Conservation (phyloP, 1,140 invertebrate genomes). For the Onthophagus taurus region DNA sequence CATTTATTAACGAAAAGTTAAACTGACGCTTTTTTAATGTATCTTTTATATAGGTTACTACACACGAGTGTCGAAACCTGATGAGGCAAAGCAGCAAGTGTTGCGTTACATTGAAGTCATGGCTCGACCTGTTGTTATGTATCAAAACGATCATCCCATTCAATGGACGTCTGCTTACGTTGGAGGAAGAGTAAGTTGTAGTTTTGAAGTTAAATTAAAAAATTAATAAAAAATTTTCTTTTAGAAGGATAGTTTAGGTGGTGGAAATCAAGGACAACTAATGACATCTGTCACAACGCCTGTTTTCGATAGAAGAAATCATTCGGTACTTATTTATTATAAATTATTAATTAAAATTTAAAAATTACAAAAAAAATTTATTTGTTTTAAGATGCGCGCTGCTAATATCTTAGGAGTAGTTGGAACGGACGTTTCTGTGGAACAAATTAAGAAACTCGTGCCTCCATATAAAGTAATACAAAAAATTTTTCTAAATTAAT, state of each 20-base stretch:
- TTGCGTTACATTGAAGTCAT: slow-evolving; percentile 86
- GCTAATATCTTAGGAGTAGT: slow-evolving; percentile 89
- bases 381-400: slow-evolving; percentile 54
- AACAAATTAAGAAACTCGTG: slow-evolving; percentile 85
- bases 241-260: slow-evolving; percentile 55
- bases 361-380: slow-evolving; percentile 10
- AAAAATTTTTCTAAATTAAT: background rate
- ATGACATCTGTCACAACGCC: slow-evolving; percentile 87
- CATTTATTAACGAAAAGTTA: background rate
- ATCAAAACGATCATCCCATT: slow-evolving; percentile 78
- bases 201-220: slow-evolving; percentile 6
- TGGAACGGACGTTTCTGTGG: slow-evolving; percentile 86
- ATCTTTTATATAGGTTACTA: slow-evolving; percentile 35
- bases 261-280: slow-evolving; percentile 62
- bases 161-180: slow-evolving; percentile 87
- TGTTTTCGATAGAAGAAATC: slow-evolving; percentile 85
- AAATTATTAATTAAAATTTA: background rate
- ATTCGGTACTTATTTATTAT: slow-evolving; percentile 56
- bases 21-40: slow-evolving; percentile 8
- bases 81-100: slow-evolving; percentile 56
- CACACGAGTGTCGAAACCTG: slow-evolving; percentile 37
- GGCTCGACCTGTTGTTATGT: slow-evolving; percentile 83
- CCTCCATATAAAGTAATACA: slow-evolving; percentile 76
- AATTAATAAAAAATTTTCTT: slow-evolving; percentile 24
- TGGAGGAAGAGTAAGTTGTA: slow-evolving; percentile 65